Conservation (phyloP, 2,113 vertebrate species). For the Mesoclemmys tuberculata region DNA sequence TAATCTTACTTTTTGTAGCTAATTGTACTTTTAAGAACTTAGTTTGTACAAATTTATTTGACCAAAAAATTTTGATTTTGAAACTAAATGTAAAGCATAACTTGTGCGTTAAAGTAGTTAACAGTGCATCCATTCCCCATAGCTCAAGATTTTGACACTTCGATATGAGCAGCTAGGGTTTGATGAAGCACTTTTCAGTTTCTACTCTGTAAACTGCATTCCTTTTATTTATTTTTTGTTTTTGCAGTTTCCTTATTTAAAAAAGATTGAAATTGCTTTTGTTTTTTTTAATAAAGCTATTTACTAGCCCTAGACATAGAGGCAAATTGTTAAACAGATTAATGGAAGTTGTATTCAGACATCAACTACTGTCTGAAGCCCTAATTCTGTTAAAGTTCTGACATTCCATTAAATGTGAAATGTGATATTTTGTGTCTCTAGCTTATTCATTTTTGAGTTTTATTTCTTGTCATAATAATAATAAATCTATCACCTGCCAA, state of each 20-base stretch:
- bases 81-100: slow-evolving; percentile 54
- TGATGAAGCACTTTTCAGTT: slow-evolving; percentile 62
- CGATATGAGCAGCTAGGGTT: slow-evolving; percentile 70
- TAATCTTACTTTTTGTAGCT: slow-evolving; percentile 83
- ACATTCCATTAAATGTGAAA: slow-evolving; percentile 73
- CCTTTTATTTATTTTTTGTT: slow-evolving; percentile 74
- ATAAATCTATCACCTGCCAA: background rate
- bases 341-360: slow-evolving; percentile 51
- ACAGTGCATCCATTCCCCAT: slow-evolving; percentile 62
- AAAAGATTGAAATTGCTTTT: slow-evolving; percentile 57
- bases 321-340: slow-evolving; percentile 29
- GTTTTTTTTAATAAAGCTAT: slow-evolving; percentile 41
- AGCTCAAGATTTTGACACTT: slow-evolving; percentile 60
- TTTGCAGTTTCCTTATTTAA: slow-evolving; percentile 67
- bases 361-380: slow-evolving; percentile 64
- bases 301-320: slow-evolving; percentile 4
- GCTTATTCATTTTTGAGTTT: slow-evolving; percentile 32
- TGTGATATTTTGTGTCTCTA: slow-evolving; percentile 37
- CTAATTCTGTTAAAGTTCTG: slow-evolving; percentile 61
- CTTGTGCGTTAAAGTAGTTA: slow-evolving; percentile 72
- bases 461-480: slow-evolving; percentile 15
- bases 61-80: slow-evolving; percentile 71
- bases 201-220: slow-evolving; percentile 73
- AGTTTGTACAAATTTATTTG: slow-evolving; percentile 80
- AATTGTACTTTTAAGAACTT: slow-evolving; percentile 81